A percentile compares a stretch with the other conserved stretches of the same genome.
Conservation (phyloP, 2,113 vertebrate genomes). For the Laticauda colubrina region DNA sequence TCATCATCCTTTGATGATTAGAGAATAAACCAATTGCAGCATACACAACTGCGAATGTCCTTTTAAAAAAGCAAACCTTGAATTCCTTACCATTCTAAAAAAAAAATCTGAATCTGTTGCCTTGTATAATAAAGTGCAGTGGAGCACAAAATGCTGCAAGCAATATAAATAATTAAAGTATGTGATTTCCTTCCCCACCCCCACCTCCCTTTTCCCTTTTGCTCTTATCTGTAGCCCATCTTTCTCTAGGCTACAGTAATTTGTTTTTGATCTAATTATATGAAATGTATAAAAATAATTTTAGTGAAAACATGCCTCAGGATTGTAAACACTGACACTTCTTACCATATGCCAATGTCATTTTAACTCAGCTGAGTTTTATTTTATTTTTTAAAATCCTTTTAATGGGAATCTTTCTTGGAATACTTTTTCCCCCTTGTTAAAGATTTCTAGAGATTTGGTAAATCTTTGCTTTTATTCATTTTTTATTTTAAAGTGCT, state of each 20-base stretch:
- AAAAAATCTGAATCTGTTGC: neutral
- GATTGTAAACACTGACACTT: conserved; percentile 12
- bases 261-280: conserved; percentile 16
- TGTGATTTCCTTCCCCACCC: neutral
- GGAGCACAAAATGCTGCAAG: neutral
- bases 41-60: neutral
- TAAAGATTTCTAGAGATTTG: neutral
- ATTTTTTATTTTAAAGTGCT: neutral
- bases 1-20: neutral
- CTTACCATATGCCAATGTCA: neutral
- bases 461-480: neutral
- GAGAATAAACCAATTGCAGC: conserved; percentile 22
- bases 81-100: conserved; percentile 25
- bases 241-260: conserved; percentile 29
- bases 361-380: neutral
- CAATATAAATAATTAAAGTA: conserved; percentile 23
- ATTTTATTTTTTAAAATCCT: neutral
- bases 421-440: neutral
- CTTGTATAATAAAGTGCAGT: conserved; percentile 16
- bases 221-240: neutral
- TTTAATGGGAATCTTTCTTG: neutral
- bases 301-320: conserved; percentile 29
- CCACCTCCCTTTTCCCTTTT: neutral
- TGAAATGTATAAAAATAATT: conserved; percentile 9
- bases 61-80: conserved; percentile 22